Base-by-base conservation (phyloP, 2,888 invertebrate species). In the Alloscopus bannaensis region DNA sequence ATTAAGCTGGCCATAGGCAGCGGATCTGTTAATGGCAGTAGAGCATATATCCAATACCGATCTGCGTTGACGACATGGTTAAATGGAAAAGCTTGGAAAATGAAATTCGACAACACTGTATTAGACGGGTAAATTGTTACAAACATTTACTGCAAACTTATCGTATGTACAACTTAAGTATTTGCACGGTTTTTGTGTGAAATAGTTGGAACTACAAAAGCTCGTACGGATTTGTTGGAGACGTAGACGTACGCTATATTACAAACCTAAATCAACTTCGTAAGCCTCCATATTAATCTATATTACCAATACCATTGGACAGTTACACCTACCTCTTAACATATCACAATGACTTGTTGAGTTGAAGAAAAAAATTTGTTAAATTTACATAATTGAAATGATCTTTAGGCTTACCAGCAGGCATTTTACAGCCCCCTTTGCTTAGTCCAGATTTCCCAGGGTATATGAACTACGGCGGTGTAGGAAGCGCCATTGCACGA, bases 381-480 rank as follows among this genome's bases (percentile, higher is more conserved):
- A 3, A 47, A 47, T 47, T 6, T 47, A 55, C 16, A n/a, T n/a
- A n/a, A n/a, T n/a, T n/a, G n/a, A n/a, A n/a, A n/a, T n/a, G n/a
- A n/a, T n/a, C n/a, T n/a, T n/a, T n/a, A 78, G 77, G 77, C 0
- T 70, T 78, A 16, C 70, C 77, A 13, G 65, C 65, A 3, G 77
- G 77, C 11, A 55, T 45, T 26, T 11, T 78, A 0, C 77, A 78
- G 16, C 36, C 28, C 3, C 72, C 69, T 55, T 3, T 24, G 4
- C 22, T 55, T 55, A 47, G 3, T 47, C 13, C 47, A 47, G 18
- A 47, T 4, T 55, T 20, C 18, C 3, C n/a, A 36, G 16, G 77
- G 26, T 78, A 26, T 26, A 65, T 78, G 70, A 78, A 78, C 40
- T 78, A 57, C 57, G 77, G 77, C 24, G 77, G 77, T 16, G 29